These are phyloP conservation scores for Xiphophorus birchmanni DNA, from an alignment of 2,797 vertebrate species.

Conservation along the genomic window DNA sequence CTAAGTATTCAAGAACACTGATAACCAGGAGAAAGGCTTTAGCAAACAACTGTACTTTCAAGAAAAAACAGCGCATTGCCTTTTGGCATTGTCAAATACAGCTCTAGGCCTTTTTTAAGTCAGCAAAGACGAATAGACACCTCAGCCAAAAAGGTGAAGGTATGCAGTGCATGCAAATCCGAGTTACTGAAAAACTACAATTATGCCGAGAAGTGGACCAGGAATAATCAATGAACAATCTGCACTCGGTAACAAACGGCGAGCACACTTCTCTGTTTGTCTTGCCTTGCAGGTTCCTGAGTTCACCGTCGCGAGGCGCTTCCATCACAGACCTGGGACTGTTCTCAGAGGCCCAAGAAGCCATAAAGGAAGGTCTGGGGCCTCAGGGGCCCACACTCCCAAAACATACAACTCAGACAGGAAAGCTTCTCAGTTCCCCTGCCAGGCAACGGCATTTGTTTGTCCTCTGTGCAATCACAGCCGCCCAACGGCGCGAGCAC, in stretches of 20 bases:
- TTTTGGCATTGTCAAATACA: slow-evolving; percentile 12
- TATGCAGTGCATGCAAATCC: slow-evolving; percentile 26
- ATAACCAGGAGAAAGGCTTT: slow-evolving; percentile 6
- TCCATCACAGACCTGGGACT: slow-evolving; percentile 69
- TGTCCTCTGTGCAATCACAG: slow-evolving; percentile 70
- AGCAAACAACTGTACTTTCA: slow-evolving; percentile 20
- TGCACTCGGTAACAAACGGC: slow-evolving; percentile 47
- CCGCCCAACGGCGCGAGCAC: slow-evolving; percentile 52
- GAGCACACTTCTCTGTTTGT: slow-evolving; percentile 74
- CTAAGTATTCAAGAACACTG: slow-evolving; percentile 8
- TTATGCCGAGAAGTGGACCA: slow-evolving; percentile 23
- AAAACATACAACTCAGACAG: slow-evolving; percentile 65
- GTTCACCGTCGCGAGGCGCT: slow-evolving; percentile 60
- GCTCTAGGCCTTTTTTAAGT: slow-evolving; percentile 14
- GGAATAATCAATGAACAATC: slow-evolving; percentile 50
- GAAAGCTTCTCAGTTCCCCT: slow-evolving; percentile 66
- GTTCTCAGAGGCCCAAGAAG: slow-evolving; percentile 60
- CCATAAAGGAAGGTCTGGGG: slow-evolving; percentile 61
- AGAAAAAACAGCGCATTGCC: background rate
- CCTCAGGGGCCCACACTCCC: slow-evolving; percentile 52
- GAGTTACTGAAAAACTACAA: slow-evolving; percentile 35
- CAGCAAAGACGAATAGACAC: slow-evolving; percentile 26
- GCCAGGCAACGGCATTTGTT: slow-evolving; percentile 80
- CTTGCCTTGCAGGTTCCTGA: slow-evolving; percentile 51
- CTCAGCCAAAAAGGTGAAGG: slow-evolving; percentile 22